Base-by-base conservation (phyloP, 2,888 invertebrate genomes). In the Temnothorax unifasciatus region DNA sequence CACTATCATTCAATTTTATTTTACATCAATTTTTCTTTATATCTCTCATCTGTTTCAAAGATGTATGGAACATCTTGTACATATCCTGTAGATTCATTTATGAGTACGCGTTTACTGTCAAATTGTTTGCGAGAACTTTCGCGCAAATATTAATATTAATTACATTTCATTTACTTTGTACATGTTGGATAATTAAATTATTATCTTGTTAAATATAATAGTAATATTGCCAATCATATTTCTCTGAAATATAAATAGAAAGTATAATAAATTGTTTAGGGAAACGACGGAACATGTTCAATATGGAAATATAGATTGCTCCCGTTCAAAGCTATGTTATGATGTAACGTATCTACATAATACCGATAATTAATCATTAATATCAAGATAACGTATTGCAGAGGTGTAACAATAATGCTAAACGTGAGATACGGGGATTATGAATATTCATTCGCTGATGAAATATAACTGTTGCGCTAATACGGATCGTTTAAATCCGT, bases 401-500 rank as follows among this genome's bases (percentile, higher is more conserved):
- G 34, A 79, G 57, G 50, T 77, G 41, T 57, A 71, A 59, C 25
- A 73, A 73, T 38, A 21, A 77, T 54, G 77, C 54, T 54, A 47
- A 71, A 8, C 34, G 59, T 21, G 57, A 59, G 57, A 71, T 69
- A 57, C 29, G 5, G 47, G 34, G 59, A 61, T 47, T 71, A 52
- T 71, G 73, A 73, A 61, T 77, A 77, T 73, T 71, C 59, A 79
- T 44, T 21, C 38, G 47, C 21, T 44, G 25, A n/a, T 41, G 73
- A 59, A 79, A 79, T 79, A 79, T 81, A 81, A 81, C 59, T 81
- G 71, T 71, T 71, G 79, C 59, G 73, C 79, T 81, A 73, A 81
- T 81, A 79, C 34, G 38, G 25, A 73, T 81, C 59, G 38, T 73
- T 81, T 81, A 50, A 81, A 81, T 81, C 73, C 59, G 59, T 79